phyloP scores from a whole-genome alignment of 2,113 vertebrate species.

The Hemiscyllium ocellatum region DNA sequence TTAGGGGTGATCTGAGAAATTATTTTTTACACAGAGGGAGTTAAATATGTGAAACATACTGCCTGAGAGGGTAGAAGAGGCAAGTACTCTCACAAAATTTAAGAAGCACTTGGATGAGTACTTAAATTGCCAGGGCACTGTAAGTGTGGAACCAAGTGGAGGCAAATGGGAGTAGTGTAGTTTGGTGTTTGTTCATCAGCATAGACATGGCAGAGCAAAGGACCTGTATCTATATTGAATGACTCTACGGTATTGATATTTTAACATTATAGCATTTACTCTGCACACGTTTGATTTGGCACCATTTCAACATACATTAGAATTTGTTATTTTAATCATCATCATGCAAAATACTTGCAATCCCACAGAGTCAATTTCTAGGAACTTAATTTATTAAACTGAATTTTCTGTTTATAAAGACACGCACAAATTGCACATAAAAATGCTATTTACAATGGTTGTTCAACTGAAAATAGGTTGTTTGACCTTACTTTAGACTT shows the following conservation, averaged over 20 bases:
- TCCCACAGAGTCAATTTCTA: not conserved
- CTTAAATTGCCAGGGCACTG: too few relatives aligned
- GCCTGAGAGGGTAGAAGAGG: too few relatives aligned
- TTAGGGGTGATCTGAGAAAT: too few relatives aligned
- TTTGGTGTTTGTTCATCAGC: too few relatives aligned
- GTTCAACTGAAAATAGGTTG: not conserved
- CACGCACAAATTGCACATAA: not conserved
- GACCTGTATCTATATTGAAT: too few relatives aligned
- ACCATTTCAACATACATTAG: not conserved
- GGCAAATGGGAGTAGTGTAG: too few relatives aligned
- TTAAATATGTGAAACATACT: too few relatives aligned
- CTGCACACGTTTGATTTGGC: not conserved
- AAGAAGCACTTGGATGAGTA: too few relatives aligned
- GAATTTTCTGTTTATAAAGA: not conserved
- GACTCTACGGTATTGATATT: not conserved
- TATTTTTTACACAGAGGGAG: too few relatives aligned
- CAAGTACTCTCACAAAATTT: too few relatives aligned
- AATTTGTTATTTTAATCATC: not conserved
- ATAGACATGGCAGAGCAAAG: too few relatives aligned
- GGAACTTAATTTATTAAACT: not conserved
- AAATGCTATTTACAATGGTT: not conserved
- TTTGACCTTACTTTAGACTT: not conserved
- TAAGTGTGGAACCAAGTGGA: too few relatives aligned
- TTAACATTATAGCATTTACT: conserved; percentile 5
- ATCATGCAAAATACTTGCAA: not conserved